Evolutionary conservation across 2,113 vertebrate genomes (phyloP).

Genomic region (Elgaria multicarinata): DNA sequence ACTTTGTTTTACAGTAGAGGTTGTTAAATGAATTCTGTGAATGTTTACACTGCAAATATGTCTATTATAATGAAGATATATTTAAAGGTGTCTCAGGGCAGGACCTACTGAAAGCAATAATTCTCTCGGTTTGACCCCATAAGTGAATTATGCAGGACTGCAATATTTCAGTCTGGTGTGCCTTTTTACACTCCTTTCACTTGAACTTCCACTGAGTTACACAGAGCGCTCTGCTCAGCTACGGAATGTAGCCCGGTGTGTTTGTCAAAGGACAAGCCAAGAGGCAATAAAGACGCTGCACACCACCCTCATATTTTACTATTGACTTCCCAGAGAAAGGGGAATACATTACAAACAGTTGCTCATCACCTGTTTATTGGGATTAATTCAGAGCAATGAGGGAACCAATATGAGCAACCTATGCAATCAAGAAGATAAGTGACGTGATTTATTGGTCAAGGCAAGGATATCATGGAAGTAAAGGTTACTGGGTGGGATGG

Average conservation of each 20-base stretch:
- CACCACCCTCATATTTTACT: conserved; percentile 24
- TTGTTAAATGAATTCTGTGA: conserved; percentile 20
- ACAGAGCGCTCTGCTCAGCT: neutral
- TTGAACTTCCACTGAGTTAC: neutral
- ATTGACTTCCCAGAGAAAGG: neutral
- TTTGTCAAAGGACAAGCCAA: neutral
- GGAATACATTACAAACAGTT: neutral
- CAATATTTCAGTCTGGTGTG: neutral
- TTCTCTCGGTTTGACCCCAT: neutral
- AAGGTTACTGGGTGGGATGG: neutral
- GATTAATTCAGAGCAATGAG: neutral
- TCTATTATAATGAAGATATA: conserved; percentile 19
- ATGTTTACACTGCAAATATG: conserved; percentile 22
- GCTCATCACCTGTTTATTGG: conserved; percentile 4
- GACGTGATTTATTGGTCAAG: neutral
- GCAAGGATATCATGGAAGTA: neutral
- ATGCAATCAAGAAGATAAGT: fast-evolving
- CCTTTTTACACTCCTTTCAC: neutral
- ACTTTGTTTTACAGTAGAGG: conserved; percentile 16
- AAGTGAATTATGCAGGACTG: neutral
- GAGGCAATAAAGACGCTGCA: neutral
- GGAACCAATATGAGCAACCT: neutral
- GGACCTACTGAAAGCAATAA: conserved; percentile 23
- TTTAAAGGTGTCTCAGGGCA: conserved; percentile 42
- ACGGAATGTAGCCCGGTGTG: neutral